Percentiles rank a stretch among this genome's conserved stretches.
Evolutionary conservation across 1,140 invertebrate genomes (phyloP).

Genomic region (Macrocentrus cingulum): DNA sequence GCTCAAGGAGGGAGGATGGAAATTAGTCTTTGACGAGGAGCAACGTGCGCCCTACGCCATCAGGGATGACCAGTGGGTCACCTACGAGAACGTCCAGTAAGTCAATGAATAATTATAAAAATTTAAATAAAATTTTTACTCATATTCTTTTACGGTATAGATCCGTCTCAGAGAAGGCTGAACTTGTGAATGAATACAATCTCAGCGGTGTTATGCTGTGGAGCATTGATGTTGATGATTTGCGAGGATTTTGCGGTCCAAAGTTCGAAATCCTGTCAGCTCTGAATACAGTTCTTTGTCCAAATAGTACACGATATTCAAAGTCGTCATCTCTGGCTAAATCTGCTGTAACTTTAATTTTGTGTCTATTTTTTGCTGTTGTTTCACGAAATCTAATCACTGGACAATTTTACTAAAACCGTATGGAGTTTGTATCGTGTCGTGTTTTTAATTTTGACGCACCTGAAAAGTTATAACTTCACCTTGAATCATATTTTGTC

Average conservation of each 20-base stretch:
- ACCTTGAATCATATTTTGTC: too few species aligned
- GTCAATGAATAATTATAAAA: conserved; percentile 52
- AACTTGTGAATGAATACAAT: conserved; percentile 21
- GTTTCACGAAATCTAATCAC: too few species aligned
- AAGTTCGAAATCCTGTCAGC: conserved; percentile 24
- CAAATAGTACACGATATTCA: too few species aligned
- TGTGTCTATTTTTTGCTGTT: too few species aligned
- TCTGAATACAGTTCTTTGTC: conserved; percentile 13
- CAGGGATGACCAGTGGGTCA: conserved; percentile 77
- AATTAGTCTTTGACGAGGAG: neutral
- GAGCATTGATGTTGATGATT: conserved; percentile 67
- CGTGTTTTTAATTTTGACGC: too few species aligned
- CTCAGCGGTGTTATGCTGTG: conserved; percentile 66
- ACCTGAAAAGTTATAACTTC: too few species aligned
- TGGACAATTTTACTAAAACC: too few species aligned
- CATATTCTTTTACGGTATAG: too few species aligned
- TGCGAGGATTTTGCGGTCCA: conserved; percentile 35
- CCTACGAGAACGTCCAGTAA: conserved; percentile 70
- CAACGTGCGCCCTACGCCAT: conserved; percentile 65
- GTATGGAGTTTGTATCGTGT: too few species aligned
- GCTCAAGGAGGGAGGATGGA: conserved; percentile 15
- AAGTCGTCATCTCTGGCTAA: too few species aligned
- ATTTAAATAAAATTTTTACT: too few species aligned
- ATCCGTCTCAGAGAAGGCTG: conserved; percentile 20
- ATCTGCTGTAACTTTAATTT: too few species aligned